Percentiles rank a stretch among this genome's conserved stretches.
phyloP scores from a whole-genome alignment of 2,113 vertebrate species.

The Platycercus adscitus region DNA sequence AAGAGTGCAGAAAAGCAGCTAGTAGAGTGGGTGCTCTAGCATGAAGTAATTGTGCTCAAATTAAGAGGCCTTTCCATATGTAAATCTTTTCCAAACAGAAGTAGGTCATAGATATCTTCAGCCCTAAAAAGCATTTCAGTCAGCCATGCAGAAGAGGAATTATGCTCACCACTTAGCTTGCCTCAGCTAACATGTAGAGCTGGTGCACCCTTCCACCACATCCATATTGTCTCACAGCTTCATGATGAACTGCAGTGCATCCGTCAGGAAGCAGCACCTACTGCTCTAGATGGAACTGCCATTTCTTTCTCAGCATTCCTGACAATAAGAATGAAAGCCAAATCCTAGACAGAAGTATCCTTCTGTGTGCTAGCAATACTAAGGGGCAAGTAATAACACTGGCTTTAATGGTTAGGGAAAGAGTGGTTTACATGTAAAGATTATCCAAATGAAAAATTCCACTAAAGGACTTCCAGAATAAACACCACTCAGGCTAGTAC shows the following conservation, averaged over 20 bases:
- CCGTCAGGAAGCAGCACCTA: background rate
- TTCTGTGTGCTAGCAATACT: background rate
- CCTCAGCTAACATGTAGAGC: background rate
- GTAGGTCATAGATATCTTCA: background rate
- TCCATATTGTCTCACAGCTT: background rate
- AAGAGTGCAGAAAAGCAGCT: background rate
- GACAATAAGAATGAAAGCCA: background rate
- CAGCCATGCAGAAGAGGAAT: background rate
- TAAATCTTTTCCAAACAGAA: conserved; percentile 28
- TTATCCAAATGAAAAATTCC: background rate
- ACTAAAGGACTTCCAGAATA: background rate
- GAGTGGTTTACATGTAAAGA: background rate
- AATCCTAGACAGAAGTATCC: background rate
- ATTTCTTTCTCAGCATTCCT: background rate
- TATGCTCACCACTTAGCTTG: background rate
- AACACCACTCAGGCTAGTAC: background rate
- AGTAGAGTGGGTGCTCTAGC: background rate
- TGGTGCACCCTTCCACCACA: background rate
- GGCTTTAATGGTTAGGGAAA: background rate
- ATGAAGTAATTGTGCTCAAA: background rate
- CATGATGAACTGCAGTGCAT: fast-evolving
- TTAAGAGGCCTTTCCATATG: background rate
- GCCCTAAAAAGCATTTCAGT: conserved; percentile 4
- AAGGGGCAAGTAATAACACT: background rate
- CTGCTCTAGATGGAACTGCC: background rate